These are phyloP conservation scores for Rafetus swinhoei DNA, from an alignment of 2,113 vertebrate species.

Conservation along the genomic window DNA sequence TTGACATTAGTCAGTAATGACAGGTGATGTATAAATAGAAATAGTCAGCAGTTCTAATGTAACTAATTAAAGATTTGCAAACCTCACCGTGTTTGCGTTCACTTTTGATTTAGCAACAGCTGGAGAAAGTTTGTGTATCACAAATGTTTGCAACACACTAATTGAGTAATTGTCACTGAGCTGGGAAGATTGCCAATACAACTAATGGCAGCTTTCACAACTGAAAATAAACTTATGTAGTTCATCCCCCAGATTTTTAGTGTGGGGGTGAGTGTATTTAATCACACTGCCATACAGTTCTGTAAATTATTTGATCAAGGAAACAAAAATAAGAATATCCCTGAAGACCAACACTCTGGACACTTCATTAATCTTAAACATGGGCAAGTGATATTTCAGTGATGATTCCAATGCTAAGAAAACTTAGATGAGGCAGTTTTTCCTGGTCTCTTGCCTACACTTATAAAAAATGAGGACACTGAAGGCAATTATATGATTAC, in stretches of 20 bases:
- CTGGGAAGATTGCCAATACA: conserved; percentile 35
- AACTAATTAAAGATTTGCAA: conserved; percentile 52
- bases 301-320: neutral
- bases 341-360: neutral
- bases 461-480: neutral
- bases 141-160: conserved; percentile 43
- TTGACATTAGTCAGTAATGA: neutral
- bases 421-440: neutral
- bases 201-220: conserved; percentile 6
- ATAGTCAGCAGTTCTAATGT: neutral
- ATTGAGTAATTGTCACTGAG: conserved; percentile 43
- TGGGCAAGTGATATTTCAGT: neutral
- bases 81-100: conserved; percentile 17
- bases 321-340: neutral
- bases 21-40: neutral
- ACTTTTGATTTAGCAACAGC: conserved; percentile 43
- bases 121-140: conserved; percentile 38
- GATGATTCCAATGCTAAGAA: neutral
- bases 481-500: fast-evolving
- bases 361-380: neutral
- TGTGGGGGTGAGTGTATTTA: neutral
- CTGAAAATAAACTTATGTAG: neutral
- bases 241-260: neutral
- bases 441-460: neutral
- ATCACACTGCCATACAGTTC: neutral